phyloP scores from a whole-genome alignment of 2,888 invertebrate species.

The Drosophila tripunctata region DNA sequence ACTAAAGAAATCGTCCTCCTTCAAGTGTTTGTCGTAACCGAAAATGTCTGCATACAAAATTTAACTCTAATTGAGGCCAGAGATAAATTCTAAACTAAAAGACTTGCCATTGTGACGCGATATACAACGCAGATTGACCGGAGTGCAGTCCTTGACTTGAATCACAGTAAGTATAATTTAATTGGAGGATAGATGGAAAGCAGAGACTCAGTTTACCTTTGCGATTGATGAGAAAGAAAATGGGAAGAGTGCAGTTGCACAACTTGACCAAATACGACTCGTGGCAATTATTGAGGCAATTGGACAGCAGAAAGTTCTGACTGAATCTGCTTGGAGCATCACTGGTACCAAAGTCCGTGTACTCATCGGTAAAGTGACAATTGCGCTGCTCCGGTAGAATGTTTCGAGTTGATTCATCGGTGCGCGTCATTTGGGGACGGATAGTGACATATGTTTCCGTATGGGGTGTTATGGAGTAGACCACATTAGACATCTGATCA shows the following conservation, averaged over 20 bases:
- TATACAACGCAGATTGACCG: slow-evolving; percentile 77
- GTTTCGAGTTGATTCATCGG: slow-evolving; percentile 64
- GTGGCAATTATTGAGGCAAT: slow-evolving; percentile 81
- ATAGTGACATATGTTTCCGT: slow-evolving; percentile 78
- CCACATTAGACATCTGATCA: slow-evolving; percentile 64
- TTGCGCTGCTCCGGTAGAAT: slow-evolving; percentile 72
- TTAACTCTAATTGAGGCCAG: slow-evolving; percentile 1
- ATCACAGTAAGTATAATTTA: background rate
- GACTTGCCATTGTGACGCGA: slow-evolving; percentile 74
- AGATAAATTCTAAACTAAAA: background rate
- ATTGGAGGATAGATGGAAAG: background rate
- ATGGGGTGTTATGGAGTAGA: slow-evolving; percentile 71
- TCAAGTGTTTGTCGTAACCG: slow-evolving; percentile 75
- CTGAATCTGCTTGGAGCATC: slow-evolving; percentile 47
- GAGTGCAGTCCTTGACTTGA: slow-evolving; percentile 57
- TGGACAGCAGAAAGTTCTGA: slow-evolving; percentile 62
- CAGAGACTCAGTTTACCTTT: slow-evolving; percentile 53
- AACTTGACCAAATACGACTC: slow-evolving; percentile 72
- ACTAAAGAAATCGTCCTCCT: slow-evolving; percentile 77
- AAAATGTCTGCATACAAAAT: slow-evolving; percentile 67
- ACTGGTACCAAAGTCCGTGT: slow-evolving; percentile 42
- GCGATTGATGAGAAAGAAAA: slow-evolving; percentile 69
- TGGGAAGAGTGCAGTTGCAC: slow-evolving; percentile 81
- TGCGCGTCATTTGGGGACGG: slow-evolving; percentile 77
- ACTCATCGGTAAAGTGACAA: slow-evolving; percentile 75